Percentiles rank a stretch among this genome's conserved stretches.
These are phyloP conservation scores for Cinara cedri DNA, from an alignment of 2,888 invertebrate species.

Conservation along the genomic window DNA sequence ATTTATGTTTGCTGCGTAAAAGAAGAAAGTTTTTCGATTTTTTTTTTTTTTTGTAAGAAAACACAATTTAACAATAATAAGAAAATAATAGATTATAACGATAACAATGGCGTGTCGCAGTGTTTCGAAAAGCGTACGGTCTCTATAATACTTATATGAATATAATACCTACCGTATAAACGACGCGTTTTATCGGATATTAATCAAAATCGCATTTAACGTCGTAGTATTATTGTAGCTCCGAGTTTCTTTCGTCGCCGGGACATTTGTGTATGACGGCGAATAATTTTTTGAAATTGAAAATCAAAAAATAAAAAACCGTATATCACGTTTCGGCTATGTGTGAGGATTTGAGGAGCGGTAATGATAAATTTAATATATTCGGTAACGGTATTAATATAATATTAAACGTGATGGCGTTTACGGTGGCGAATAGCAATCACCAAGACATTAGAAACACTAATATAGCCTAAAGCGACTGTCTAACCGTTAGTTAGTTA, in stretches of 20 bases:
- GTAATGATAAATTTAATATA: background rate
- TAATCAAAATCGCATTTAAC: slow-evolving; percentile 16
- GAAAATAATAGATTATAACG: too few relatives aligned
- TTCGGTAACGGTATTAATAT: background rate
- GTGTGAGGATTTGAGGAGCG: too few relatives aligned
- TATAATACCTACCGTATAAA: too few relatives aligned
- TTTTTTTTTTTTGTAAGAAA: too few relatives aligned
- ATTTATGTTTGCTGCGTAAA: too few relatives aligned
- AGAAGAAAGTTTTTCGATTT: too few relatives aligned
- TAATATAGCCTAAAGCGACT: background rate
- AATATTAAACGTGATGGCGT: background rate
- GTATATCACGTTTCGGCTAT: background rate
- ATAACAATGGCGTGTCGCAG: too few relatives aligned
- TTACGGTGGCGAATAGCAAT: slow-evolving; percentile 3
- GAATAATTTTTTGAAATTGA: background rate
- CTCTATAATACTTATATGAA: too few relatives aligned
- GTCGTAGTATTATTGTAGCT: background rate
- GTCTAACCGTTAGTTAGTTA: background rate
- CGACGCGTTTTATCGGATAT: background rate
- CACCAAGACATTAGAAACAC: slow-evolving; percentile 38
- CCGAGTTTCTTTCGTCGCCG: background rate
- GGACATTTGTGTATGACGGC: too few relatives aligned
- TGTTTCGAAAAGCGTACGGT: too few relatives aligned
- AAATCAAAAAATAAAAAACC: background rate
- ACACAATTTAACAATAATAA: too few relatives aligned